Base-by-base conservation (phyloP, 1,140 invertebrate genomes). In the Xylocopa sonorina region DNA sequence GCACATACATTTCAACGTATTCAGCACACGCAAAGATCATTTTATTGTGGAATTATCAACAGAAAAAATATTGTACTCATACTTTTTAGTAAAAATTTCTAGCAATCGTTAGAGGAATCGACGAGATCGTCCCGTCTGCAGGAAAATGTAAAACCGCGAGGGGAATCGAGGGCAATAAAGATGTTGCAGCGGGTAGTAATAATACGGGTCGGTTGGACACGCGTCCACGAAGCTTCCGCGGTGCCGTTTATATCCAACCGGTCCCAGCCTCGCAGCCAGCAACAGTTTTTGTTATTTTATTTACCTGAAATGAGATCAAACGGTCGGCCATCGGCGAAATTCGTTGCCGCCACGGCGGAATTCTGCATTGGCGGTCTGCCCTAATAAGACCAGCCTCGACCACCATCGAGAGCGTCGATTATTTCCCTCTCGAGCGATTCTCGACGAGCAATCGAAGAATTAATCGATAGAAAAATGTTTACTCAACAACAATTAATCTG, bases 181-280 rank as follows among this genome's bases (percentile, higher is more conserved):
- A 88, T 80, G 85, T 90, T 88, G 82, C 85, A 86, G 76, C 72
- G 78, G 82, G 84, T 80, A 89, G 80, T 89, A 88, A 89, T 88
- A 88, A 89, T 88, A 88, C 83, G 88, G 87, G 81, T 82, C 78
- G 82, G 68, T 58, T 75, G 82, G 86, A 87, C 86, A 87, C 86
- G 86, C 85, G 85, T 71, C 67, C 82, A 66, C 69, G 82, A 80
- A 80, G 76, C 85, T 87, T 87, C 85, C 86, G 85, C 77, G 77
- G 53, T 80, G 78, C 77, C 57, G 85, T 84, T 86, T 87, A 87
- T 87, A 84, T 78, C 76, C 85, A 84, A 87, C 86, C 86, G 85
- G 86, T 87, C 82, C 69, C 53, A 32, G 79, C 60, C 66, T 34
- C 84, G 51, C 79, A 51, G 64, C 79, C 10, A 67, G 24, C 71